A percentile compares a stretch with the other conserved stretches of the same genome.
These are phyloP conservation scores for Dryoscopus gambensis DNA, from an alignment of 2,113 vertebrate species.

Conservation along the genomic window DNA sequence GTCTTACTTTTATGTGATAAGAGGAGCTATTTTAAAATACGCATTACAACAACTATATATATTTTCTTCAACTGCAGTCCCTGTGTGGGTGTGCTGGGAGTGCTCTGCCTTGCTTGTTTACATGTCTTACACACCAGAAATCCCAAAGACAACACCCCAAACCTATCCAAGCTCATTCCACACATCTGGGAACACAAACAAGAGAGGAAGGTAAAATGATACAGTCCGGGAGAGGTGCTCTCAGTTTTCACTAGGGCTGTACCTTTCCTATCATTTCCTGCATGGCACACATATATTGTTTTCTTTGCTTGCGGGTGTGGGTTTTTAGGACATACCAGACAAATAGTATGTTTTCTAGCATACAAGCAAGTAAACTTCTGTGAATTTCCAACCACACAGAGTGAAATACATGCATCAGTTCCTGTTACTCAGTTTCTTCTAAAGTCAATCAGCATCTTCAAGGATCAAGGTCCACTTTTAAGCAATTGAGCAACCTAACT, in stretches of 20 bases:
- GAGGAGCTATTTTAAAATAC: background rate
- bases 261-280: background rate
- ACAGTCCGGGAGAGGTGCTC: background rate
- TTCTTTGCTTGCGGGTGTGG: background rate
- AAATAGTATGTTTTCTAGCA: background rate
- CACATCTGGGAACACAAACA: background rate
- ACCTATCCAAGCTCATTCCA: background rate
- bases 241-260: background rate
- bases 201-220: background rate
- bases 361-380: background rate
- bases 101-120: background rate
- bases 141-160: background rate
- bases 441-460: background rate
- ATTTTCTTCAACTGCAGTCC: background rate
- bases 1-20: background rate
- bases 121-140: background rate
- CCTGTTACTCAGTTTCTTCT: background rate
- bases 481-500: background rate
- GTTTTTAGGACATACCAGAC: background rate
- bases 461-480: background rate
- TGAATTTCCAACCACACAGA: background rate
- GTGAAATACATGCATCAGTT: background rate
- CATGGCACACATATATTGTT: background rate
- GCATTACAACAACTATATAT: background rate
- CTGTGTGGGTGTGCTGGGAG: background rate